Evolutionary conservation across 2,113 vertebrate genomes (phyloP).

Genomic region (Odocoileus hemionus): DNA sequence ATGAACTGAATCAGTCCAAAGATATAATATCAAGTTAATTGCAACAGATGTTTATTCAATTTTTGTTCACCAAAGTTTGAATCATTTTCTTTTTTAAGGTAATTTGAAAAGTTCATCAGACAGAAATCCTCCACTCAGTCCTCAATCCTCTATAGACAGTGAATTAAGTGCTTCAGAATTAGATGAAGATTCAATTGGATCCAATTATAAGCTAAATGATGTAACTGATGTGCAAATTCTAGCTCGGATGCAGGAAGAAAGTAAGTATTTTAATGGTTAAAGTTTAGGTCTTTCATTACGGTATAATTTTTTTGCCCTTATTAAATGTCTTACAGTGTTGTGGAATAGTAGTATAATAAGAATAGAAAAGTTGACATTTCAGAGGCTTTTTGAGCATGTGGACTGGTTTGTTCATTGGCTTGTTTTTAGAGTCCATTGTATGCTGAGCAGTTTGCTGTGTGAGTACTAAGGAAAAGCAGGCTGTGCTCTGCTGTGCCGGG

Average conservation of each 20-base stretch:
- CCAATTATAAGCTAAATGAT: slow-evolving; percentile 97
- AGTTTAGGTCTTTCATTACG: background rate
- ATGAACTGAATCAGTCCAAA: background rate
- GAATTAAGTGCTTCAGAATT: slow-evolving; percentile 98
- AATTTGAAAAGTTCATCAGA: slow-evolving; percentile 90
- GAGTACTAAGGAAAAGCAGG: background rate
- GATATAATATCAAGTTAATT: background rate
- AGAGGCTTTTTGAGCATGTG: background rate
- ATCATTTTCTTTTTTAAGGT: slow-evolving; percentile 77
- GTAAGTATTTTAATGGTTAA: slow-evolving; percentile 82
- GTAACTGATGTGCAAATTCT: slow-evolving; percentile 98
- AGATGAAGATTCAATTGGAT: slow-evolving; percentile 98
- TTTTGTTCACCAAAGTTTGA: slow-evolving; percentile 44
- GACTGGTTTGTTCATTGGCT: background rate
- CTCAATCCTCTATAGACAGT: slow-evolving; percentile 97
- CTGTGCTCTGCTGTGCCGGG: background rate
- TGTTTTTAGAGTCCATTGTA: background rate
- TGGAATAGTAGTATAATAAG: background rate
- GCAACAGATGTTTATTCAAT: background rate
- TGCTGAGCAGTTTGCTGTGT: background rate
- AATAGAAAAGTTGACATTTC: slow-evolving; percentile 3
- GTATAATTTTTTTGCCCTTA: background rate
- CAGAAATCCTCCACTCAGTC: slow-evolving; percentile 92
- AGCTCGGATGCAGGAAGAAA: slow-evolving; percentile 99
- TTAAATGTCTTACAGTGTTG: background rate